Base-by-base conservation (phyloP, 1,140 invertebrate genomes). In the Eupristina koningsbergeri region DNA sequence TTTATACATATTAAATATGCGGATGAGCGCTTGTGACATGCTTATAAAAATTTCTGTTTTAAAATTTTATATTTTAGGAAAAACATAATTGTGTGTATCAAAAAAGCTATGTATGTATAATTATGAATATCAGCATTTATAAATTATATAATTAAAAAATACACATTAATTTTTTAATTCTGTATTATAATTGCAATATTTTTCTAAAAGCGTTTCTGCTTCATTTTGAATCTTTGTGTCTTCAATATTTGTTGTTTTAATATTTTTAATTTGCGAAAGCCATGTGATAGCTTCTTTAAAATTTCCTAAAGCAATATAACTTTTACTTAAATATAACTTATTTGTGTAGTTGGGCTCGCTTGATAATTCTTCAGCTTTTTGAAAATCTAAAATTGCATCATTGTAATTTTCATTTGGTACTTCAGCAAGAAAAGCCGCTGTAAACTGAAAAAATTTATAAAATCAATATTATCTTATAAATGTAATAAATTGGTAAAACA, bases 291-390 rank as follows among this genome's bases (percentile, higher is more conserved):
- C 95, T 81, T 93, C 89, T 69, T 92, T 77, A 86, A 94, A 94
- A 15, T 94, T 89, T 50, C 90, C 92, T 81, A 93, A 86, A 71
- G 92, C 93, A 85, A 96, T 93, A 86, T 94, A 94, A 89, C 94
- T 95, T 90, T 96, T 96, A 34, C 94, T 96, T 81, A 97, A 91
- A 86, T 93, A 95, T 29, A 96, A 91, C 85, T 93, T 92, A 89
- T 96, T 97, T 87, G 96, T 95, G 88, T 96, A 95, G 93, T 96
- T 95, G 41, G 94, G 93, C 69, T 92, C 88, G 47, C 90, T 90
- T 64, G 93, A 93, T 19, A 96, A 89, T 81, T 91, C 91, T 85
- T 96, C 95, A 34, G 95, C 95, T 87, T 94, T 91, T 80, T 94
- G 84, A 81, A 97, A 95, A 88, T 94, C 91, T 39, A 89, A 86